Evolutionary conservation across 2,888 invertebrate genomes (phyloP), one percentile per base, ranked within the genome.

Genomic region (Pecten maximus): DNA sequence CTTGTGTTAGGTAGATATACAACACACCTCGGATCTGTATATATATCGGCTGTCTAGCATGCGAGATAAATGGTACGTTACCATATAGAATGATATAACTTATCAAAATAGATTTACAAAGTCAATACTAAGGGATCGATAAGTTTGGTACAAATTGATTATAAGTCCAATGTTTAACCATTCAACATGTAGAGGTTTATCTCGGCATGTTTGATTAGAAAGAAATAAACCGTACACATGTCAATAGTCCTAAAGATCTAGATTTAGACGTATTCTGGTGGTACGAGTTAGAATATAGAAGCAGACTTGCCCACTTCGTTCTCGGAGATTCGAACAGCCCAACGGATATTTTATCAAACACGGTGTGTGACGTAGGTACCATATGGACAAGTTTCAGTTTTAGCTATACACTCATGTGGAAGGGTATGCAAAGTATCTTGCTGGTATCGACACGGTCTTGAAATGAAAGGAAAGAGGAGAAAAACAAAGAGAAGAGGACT

Each of bases 101-200:
- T 74, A 74, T 74, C 74, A 74, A 74, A 74, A 74, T 23, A 74
- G 74, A 74, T 74, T 74, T 74, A 28, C 28, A 35, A 74, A 35
- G 74, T 74, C 35, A 74, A 74, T 74, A 74, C 74, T 12, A 2
- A 28, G 4, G 8, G 74, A 35, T 74, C 74, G 74, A 74, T 74
- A 74, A 74, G 74, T 74, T 74, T 74, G 74, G 74, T 74, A 74
- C 74, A 74, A 74, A 74, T 74, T 74, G 74, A 74, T 74, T 74
- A 35, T 74, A 74, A 74, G 74, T 28, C 74, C 35, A 28, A 74
- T 74, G 74, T 74, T 74, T 74, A 28, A 60, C 74, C 35, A 35
- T 74, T 74, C 23, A 74, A 35, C 28, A 74, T 74, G 74, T 15
- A 74, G 28, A 35, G 74, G 74, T 74, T 74, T 74, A 74, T 74